phyloP scores from a whole-genome alignment of 2,113 vertebrate genomes.

The Ploceus nigricollis region DNA sequence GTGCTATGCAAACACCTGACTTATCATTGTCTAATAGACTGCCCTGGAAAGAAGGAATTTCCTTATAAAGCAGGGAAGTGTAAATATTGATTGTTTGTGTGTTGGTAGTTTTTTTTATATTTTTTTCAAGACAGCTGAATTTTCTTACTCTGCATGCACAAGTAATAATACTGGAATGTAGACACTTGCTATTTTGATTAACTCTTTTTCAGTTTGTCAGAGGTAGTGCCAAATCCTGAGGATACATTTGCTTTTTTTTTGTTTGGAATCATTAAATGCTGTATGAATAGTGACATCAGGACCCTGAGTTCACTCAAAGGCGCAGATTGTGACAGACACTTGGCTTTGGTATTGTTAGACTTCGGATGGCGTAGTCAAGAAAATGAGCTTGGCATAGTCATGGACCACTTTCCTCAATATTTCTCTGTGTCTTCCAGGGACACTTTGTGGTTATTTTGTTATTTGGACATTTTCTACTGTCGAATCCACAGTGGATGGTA shows the following conservation, averaged over 20 bases:
- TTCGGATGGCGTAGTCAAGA: neutral
- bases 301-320: neutral
- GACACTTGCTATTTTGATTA: neutral
- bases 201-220: neutral
- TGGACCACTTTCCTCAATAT: neutral
- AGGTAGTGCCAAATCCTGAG: neutral
- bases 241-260: neutral
- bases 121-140: neutral
- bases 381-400: neutral
- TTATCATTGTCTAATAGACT: neutral
- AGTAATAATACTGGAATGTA: neutral
- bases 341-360: neutral
- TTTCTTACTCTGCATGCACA: neutral
- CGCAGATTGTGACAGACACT: neutral
- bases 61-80: neutral
- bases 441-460: neutral
- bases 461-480: rapidly evolving
- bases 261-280: neutral
- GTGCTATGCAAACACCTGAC: neutral
- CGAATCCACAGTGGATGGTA: neutral
- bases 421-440: neutral
- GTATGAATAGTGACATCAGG: neutral
- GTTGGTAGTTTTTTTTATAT: neutral
- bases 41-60: neutral
- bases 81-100: neutral